Evolutionary conservation across 2,888 invertebrate species (phyloP).

Genomic region (Mesochorus sp.): DNA sequence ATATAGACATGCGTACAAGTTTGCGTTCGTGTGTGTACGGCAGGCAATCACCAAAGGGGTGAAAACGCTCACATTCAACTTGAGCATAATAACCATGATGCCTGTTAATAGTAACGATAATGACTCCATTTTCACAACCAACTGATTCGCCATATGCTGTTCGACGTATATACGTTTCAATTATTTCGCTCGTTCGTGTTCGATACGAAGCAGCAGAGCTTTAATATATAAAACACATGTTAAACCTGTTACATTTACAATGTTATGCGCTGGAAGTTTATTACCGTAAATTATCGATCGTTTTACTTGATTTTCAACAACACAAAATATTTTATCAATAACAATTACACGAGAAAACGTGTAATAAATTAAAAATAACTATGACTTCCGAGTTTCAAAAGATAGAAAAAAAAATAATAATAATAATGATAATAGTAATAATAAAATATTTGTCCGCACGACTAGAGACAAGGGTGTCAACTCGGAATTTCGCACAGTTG

Average conservation of each 20-base stretch:
- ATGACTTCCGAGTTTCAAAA: too few relatives aligned
- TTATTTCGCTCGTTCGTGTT: background rate
- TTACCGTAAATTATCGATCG: too few relatives aligned
- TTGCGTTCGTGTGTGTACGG: background rate
- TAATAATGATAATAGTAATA: background rate
- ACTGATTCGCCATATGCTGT: slow-evolving; percentile 70
- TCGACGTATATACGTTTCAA: too few relatives aligned
- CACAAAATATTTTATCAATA: too few relatives aligned
- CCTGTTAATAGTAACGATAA: slow-evolving; percentile 21
- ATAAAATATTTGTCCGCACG: background rate
- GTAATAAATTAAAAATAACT: too few relatives aligned
- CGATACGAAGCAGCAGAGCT: background rate
- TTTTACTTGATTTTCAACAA: too few relatives aligned
- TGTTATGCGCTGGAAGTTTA: too few relatives aligned
- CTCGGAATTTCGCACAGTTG: slow-evolving; percentile 5
- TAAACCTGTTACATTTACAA: too few relatives aligned
- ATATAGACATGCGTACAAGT: background rate
- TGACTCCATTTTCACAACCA: slow-evolving; percentile 53
- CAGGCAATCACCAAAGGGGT: slow-evolving; percentile 17
- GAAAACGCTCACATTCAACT: slow-evolving; percentile 4
- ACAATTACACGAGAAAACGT: too few relatives aligned
- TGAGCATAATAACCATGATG: slow-evolving; percentile 1
- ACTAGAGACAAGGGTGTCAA: background rate
- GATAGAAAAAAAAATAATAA: background rate
- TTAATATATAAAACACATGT: too few relatives aligned